phyloP scores from a whole-genome alignment of 2,113 vertebrate species.

The Heloderma charlesbogerti region DNA sequence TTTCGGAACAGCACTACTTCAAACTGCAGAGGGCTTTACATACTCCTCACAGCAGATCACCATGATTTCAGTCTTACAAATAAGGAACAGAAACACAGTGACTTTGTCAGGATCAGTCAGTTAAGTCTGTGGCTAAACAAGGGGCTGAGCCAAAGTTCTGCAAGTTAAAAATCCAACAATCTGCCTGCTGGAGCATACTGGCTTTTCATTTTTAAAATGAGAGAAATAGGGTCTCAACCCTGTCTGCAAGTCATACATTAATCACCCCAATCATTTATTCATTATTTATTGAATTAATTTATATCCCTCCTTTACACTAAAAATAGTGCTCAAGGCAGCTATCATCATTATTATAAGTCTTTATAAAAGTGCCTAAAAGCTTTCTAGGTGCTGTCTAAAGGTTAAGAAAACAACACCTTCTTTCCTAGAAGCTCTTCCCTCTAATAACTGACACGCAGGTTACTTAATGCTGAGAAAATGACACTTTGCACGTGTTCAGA shows the following conservation, averaged over 20 bases:
- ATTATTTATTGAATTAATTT: too few relatives aligned
- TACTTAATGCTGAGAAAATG: neutral
- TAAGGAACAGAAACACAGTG: neutral
- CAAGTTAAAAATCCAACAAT: neutral
- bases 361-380: neutral
- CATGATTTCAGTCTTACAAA: neutral
- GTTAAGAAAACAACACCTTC: neutral
- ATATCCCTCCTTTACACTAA: too few relatives aligned
- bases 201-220: neutral
- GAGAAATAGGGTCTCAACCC: neutral
- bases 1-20: too few relatives aligned
- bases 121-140: neutral
- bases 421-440: neutral
- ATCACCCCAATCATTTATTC: neutral
- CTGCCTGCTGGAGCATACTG: neutral
- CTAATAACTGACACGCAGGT: neutral
- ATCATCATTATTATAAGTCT: neutral
- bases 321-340: too few relatives aligned
- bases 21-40: neutral
- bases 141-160: neutral
- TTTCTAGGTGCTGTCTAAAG: neutral
- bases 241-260: neutral
- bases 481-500: neutral
- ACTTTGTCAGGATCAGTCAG: neutral
- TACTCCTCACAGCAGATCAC: neutral